phyloP scores from a whole-genome alignment of 2,797 vertebrate species.

The Lepilemur septentrionalis region DNA sequence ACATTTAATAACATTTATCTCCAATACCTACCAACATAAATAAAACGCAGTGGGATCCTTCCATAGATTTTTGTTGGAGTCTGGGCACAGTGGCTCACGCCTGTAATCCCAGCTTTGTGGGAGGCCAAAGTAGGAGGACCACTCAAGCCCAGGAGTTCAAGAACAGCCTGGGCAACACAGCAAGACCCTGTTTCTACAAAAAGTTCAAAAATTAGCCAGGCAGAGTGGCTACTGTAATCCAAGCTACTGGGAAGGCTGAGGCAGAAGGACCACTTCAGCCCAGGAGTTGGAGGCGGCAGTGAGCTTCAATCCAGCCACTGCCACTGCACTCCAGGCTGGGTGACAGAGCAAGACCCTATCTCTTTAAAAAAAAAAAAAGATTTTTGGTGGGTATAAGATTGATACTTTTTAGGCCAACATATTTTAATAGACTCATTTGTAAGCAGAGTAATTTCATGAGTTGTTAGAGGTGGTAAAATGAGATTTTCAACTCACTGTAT shows the following conservation, averaged over 20 bases:
- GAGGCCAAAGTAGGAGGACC: not conserved
- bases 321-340: not conserved
- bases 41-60: not conserved
- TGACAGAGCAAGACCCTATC: not conserved
- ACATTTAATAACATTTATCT: not conserved
- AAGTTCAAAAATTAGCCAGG: not conserved
- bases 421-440: conserved; percentile 5
- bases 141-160: not conserved
- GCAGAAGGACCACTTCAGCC: not conserved
- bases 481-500: not conserved
- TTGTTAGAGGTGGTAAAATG: not conserved
- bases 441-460: not conserved
- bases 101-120: not conserved
- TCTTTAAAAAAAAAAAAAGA: not conserved
- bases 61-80: not conserved
- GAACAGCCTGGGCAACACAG: not conserved
- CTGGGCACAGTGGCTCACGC: not conserved
- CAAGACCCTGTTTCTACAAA: not conserved
- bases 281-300: not conserved
- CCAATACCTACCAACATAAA: conserved; percentile 12
- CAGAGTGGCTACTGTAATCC: not conserved
- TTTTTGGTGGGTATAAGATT: not conserved
- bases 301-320: not conserved
- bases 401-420: not conserved
- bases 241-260: not conserved